Conservation (phyloP, 2,888 invertebrate species). For the Pocota personata region DNA sequence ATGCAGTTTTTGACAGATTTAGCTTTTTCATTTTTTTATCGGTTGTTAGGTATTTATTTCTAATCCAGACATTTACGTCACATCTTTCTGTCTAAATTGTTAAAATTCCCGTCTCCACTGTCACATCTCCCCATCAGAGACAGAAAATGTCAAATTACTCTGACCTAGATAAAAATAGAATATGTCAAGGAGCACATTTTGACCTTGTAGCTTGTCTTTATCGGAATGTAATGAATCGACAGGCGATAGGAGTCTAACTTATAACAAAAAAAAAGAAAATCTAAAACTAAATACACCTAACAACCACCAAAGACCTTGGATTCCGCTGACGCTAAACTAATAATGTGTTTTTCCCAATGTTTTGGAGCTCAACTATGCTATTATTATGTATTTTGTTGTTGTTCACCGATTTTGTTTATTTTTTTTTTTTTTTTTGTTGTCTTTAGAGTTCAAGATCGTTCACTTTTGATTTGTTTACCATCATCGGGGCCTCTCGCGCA, state of each 20-base stretch:
- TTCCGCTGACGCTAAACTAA: not conserved
- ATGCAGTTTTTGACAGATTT: too few species aligned
- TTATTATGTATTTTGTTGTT: slow-evolving; percentile 2
- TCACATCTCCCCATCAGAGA: too few species aligned
- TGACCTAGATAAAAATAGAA: not conserved
- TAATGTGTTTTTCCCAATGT: slow-evolving; percentile 18
- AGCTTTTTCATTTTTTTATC: too few species aligned
- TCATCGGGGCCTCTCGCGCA: slow-evolving; percentile 2
- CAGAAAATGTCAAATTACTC: not conserved
- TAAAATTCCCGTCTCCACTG: too few species aligned
- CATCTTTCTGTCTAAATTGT: too few species aligned
- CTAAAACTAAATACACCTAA: slow-evolving; percentile 1
- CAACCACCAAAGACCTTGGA: slow-evolving; percentile 20
- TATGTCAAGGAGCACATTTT: not conserved
- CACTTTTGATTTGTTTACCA: slow-evolving; percentile 44
- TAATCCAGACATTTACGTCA: too few species aligned
- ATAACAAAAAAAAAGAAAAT: not conserved
- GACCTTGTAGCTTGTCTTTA: not conserved
- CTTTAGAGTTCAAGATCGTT: slow-evolving; percentile 42
- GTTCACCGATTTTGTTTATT: not conserved
- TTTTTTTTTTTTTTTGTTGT: not conserved
- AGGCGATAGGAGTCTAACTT: not conserved
- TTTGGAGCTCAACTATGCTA: slow-evolving; percentile 18
- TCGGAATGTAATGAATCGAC: not conserved
- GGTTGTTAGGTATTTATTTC: too few species aligned